Conservation (phyloP, 1,140 invertebrate genomes). For the Drosophila obscura region DNA sequence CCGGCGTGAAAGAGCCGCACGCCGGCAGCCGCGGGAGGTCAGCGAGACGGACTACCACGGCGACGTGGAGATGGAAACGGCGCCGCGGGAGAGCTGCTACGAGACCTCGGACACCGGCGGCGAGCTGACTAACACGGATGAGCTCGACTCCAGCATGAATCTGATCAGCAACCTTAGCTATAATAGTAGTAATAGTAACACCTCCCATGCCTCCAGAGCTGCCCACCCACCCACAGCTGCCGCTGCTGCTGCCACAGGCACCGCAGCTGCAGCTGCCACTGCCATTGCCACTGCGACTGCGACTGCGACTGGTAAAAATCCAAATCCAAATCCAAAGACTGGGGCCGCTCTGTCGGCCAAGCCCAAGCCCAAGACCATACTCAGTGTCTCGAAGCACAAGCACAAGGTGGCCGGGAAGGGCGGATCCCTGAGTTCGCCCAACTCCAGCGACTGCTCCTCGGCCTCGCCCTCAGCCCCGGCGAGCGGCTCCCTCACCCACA, state of each 20-base stretch:
- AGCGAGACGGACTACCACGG: slow-evolving; percentile 78
- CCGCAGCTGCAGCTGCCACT: slow-evolving; percentile 17
- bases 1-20: slow-evolving; percentile 27
- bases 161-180: slow-evolving; percentile 83
- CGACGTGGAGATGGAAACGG: slow-evolving; percentile 70
- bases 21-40: slow-evolving; percentile 53
- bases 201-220: slow-evolving; percentile 60
- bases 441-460: slow-evolving; percentile 79
- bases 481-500: slow-evolving; percentile 4
- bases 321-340: slow-evolving; percentile 70
- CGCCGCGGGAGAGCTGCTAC: slow-evolving; percentile 74
- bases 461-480: slow-evolving; percentile 60
- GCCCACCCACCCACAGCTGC: slow-evolving; percentile 11
- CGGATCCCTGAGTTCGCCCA: slow-evolving; percentile 72
- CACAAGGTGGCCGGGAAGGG: slow-evolving; percentile 55
- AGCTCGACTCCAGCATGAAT: slow-evolving; percentile 79
- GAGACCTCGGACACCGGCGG: slow-evolving; percentile 81
- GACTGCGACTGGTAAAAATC: slow-evolving; percentile 48
- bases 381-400: slow-evolving; percentile 59
- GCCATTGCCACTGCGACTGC: slow-evolving; percentile 35
- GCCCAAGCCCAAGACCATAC: slow-evolving; percentile 72
- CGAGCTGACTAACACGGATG: slow-evolving; percentile 77
- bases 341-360: slow-evolving; percentile 59
- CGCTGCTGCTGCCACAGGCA: slow-evolving; percentile 25
- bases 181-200: slow-evolving; percentile 84